Base-by-base conservation (phyloP, 2,113 vertebrate species). In the Mungos mungo region DNA sequence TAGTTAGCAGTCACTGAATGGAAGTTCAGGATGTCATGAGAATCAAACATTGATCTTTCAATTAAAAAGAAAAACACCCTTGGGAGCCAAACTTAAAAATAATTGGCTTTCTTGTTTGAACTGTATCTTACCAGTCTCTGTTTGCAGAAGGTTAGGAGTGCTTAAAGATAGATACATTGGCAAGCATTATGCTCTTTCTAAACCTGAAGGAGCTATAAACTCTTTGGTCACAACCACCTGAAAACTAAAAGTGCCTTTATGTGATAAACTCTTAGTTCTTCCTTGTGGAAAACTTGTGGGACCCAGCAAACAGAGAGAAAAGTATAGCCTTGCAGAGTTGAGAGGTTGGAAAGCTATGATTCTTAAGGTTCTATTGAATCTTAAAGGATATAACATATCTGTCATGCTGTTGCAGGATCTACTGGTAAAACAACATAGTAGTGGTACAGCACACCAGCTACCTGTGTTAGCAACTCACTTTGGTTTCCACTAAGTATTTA, bases 81-180 rank as follows among this genome's bases (percentile, higher is more conserved):
- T 84, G 65, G 90, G 98, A 98, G 72, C 63, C 83, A 93, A 98
- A 97, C 63, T 95, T 96, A 95, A 97, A 96, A 90, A 96, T 98
- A 98, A 98, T 98, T 98, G 96, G 82, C 92, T 97, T 97, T 97
- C 86, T 98, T 96, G 45, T 97, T 97, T 97, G 71, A 97, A 97
- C 77, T 93, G 52, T 92, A 69, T 83, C 82, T 47, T 92, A 82
- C 66, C 54, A 86, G 89, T 79, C 35, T 63, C 79, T 84, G 54
- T 79, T 95, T 97, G 80, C 79, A 47, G 96, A 91, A 93, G 29
- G 16, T 54, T 82, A 88, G 83, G 69, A 94, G 68, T 94, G 81
- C 88, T 97, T 95, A 94, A 93, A 97, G 52, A 72, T 45, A 83
- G 66, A 90, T 90, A 96, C 25, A 35, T 9, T 74, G 79, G 77